Base-by-base conservation (phyloP, 2,888 invertebrate genomes). In the Ctenicera cuprea region DNA sequence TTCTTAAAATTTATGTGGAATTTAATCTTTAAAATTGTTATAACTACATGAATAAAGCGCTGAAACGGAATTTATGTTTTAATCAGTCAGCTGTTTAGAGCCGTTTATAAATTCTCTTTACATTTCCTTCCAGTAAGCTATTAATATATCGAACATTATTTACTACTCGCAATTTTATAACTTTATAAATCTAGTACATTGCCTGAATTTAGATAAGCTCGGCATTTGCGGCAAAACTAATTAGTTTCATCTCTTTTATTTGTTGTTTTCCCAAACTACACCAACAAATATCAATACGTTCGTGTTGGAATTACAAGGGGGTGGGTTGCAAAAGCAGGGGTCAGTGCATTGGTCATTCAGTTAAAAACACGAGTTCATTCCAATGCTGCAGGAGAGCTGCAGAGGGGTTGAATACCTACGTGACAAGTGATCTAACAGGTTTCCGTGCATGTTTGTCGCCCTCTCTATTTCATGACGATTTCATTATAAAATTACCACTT, bases 381-480 rank as follows among this genome's bases (percentile, higher is more conserved):
- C 52, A n/a, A 26, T 45, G 63, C 30, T 30, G 26, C 30, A 63
- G n/a, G 11, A 16, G 16, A n/a, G 50, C 22, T 26, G n/a, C 52
- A 52, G 52, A 43, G 57, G 66, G 65, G 52, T 30, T 72, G 67
- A 67, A 66, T 72, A 61, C 50, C 67, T 73, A 73, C 73, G 73
- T 73, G 73, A 73, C 73, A 73, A 73, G 73, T 73, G 73, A 73
- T 73, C 73, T 73, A 73, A 73, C 73, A 73, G 64, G 68, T 69
- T 67, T 72, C 62, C 64, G 73, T 69, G 64, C 68, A 57, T 68
- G 68, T 73, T 73, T 73, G 64, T 69, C 57, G 41, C 73, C 68
- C 68, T 67, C 66, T 67, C 66, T 67, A 67, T 65, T 65, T 65
- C 65, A 65, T 67, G 66, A 54, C 66, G 66, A 67, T 72, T 72